Percentiles rank a stretch among this genome's conserved stretches.
phyloP scores from a whole-genome alignment of 2,797 vertebrate genomes.

The Leucoraja ocellata region DNA sequence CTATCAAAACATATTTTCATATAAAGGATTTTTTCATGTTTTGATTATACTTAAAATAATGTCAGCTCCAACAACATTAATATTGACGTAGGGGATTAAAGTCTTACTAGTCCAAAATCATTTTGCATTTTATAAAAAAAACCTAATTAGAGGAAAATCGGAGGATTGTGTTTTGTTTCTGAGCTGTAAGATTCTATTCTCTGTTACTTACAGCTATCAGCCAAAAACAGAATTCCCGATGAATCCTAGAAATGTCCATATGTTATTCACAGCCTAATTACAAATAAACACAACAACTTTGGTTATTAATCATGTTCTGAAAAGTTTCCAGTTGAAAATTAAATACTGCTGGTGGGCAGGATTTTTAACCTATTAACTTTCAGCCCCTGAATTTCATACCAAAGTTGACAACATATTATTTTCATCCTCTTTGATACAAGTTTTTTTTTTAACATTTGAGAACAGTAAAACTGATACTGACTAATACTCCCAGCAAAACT shows the following conservation, averaged over 20 bases:
- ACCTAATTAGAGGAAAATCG: not conserved
- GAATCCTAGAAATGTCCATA: not conserved
- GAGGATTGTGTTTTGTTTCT: not conserved
- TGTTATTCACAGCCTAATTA: not conserved
- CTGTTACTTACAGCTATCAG: not conserved
- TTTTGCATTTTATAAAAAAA: not conserved
- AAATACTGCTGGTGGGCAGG: not conserved
- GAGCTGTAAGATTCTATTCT: not conserved
- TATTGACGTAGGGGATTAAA: not conserved
- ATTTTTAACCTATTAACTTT: not conserved
- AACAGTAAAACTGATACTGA: not conserved
- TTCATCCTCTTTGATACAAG: not conserved
- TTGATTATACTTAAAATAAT: not conserved
- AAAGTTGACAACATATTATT: conserved; percentile 13
- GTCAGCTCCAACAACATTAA: not conserved
- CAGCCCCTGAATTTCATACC: not conserved
- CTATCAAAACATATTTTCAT: not conserved
- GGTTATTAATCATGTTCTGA: not conserved
- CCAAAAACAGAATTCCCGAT: not conserved
- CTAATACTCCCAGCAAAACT: not conserved
- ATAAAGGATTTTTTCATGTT: not conserved
- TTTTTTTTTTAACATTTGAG: not conserved
- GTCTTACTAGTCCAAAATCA: not conserved
- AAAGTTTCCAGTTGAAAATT: not conserved
- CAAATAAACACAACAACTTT: not conserved